Evolutionary conservation across 2,888 invertebrate genomes (phyloP).

Genomic region (Conomelus anceps): DNA sequence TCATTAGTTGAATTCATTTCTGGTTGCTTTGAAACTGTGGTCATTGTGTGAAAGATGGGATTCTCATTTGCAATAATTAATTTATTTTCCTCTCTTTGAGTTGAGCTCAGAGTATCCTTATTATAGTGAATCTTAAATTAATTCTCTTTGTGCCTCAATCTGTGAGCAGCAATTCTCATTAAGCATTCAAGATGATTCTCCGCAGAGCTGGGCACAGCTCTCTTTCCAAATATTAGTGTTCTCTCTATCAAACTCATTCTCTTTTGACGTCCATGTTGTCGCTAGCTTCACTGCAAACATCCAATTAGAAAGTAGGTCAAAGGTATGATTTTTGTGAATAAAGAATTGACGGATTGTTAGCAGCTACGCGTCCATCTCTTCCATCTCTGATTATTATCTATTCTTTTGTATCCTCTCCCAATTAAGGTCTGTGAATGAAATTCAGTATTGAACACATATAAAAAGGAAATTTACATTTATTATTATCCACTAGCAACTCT

Average conservation of each 20-base stretch:
- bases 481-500: too few species aligned
- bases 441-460: too few species aligned
- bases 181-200: not conserved
- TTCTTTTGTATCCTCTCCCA: not conserved
- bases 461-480: too few species aligned
- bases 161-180: not conserved
- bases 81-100: too few species aligned
- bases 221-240: not conserved
- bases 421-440: not conserved
- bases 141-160: not conserved
- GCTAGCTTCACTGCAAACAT: not conserved
- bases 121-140: not conserved
- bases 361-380: not conserved
- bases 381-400: too few species aligned
- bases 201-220: not conserved
- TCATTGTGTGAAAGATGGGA: not conserved
- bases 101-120: not conserved
- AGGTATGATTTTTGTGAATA: not conserved
- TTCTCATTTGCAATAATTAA: not conserved
- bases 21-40: not conserved
- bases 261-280: not conserved
- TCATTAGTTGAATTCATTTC: not conserved
- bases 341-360: not conserved
- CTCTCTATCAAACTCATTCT: not conserved
- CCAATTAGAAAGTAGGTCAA: not conserved